phyloP scores from a whole-genome alignment of 2,113 vertebrate species.

The Piprites chloris region DNA sequence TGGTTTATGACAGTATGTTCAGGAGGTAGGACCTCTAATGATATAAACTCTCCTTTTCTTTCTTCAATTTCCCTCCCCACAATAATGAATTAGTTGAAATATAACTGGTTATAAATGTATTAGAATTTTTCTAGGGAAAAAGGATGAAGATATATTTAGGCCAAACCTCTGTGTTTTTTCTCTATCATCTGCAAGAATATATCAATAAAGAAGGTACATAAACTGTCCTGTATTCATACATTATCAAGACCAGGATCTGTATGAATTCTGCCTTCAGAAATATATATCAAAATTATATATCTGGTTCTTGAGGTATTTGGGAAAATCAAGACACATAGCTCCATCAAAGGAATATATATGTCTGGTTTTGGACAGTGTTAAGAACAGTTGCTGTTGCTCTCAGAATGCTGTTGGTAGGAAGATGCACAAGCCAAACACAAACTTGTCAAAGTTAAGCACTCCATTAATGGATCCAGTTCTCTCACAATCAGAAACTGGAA shows the following conservation, averaged over 20 bases:
- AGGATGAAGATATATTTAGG: neutral
- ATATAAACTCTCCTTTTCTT: too few relatives aligned
- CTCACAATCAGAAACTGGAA: neutral
- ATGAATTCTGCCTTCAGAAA: neutral
- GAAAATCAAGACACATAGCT: neutral
- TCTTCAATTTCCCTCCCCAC: too few relatives aligned
- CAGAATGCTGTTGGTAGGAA: neutral
- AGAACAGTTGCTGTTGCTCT: neutral
- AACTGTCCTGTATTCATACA: neutral
- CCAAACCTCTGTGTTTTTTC: neutral
- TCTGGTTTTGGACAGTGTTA: neutral
- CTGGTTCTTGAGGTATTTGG: neutral
- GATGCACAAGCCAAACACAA: neutral
- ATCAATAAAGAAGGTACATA: neutral
- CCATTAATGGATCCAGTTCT: neutral
- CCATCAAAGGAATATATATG: neutral
- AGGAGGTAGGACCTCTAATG: too few relatives aligned
- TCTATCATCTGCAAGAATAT: neutral
- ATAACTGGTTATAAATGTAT: neutral
- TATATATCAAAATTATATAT: neutral
- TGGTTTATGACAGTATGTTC: too few relatives aligned
- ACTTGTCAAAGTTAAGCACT: neutral
- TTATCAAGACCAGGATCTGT: neutral
- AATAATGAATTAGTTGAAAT: neutral
- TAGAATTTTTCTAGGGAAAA: neutral